These are phyloP conservation scores for Sinonovacula constricta DNA, from an alignment of 1,140 invertebrate genomes.

Conservation along the genomic window DNA sequence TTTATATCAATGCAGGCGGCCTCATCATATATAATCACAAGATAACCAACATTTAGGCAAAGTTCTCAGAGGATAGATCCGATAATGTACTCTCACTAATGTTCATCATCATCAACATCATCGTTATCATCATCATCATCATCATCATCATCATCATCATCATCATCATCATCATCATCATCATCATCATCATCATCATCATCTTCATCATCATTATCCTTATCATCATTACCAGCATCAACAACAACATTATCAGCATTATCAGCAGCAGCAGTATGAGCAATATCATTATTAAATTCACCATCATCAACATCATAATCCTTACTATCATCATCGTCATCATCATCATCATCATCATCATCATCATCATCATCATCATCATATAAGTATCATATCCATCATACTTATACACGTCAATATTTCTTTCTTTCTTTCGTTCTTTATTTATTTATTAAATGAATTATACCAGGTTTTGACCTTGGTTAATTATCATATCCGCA, in stretches of 20 bases:
- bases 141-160: constrained; percentile 3
- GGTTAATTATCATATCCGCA: too few relatives aligned
- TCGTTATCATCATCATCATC: constrained; percentile 17
- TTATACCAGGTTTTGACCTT: too few relatives aligned
- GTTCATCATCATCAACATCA: background rate
- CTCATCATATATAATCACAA: too few relatives aligned
- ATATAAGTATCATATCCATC: too few relatives aligned
- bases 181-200: constrained; percentile 24
- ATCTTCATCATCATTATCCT: constrained; percentile 8
- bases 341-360: background rate
- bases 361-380: too few relatives aligned
- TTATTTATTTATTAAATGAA: too few relatives aligned
- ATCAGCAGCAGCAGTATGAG: background rate
- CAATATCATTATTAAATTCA: background rate
- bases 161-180: constrained; percentile 13
- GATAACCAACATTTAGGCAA: too few relatives aligned
- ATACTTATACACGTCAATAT: too few relatives aligned
- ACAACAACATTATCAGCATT: background rate
- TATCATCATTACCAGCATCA: background rate
- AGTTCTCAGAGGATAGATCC: too few relatives aligned
- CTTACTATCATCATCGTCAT: background rate
- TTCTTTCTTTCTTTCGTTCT: too few relatives aligned
- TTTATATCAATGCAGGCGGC: too few relatives aligned
- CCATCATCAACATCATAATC: background rate
- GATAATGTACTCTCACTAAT: too few relatives aligned